These are phyloP conservation scores for Pheosia gnoma DNA, from an alignment of 2,888 invertebrate genomes.

Conservation along the genomic window DNA sequence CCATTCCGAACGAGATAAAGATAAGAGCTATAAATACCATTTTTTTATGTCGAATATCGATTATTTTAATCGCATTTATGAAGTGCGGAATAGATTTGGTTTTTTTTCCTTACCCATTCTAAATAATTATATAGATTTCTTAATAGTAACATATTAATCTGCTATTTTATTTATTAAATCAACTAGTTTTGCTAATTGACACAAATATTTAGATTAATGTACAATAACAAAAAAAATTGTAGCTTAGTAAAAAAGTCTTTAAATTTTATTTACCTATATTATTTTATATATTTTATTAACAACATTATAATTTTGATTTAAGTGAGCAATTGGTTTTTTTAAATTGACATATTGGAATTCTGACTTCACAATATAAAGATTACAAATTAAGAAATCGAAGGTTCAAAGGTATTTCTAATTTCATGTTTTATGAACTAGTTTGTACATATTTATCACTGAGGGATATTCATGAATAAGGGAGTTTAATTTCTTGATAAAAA, in stretches of 20 bases:
- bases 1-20: conserved; percentile 18
- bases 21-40: neutral
- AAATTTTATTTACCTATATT: too few relatives aligned
- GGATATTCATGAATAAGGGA: too few relatives aligned
- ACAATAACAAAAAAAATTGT: conserved; percentile 6
- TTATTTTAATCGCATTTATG: conserved; percentile 7
- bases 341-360: too few relatives aligned
- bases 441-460: too few relatives aligned
- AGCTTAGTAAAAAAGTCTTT: neutral
- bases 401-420: too few relatives aligned
- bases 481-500: neutral
- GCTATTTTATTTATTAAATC: conserved; percentile 9
- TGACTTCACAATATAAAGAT: too few relatives aligned
- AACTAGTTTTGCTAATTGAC: conserved; percentile 14
- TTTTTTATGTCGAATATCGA: conserved; percentile 7
- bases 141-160: conserved; percentile 9
- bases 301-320: too few relatives aligned
- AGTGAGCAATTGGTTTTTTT: too few relatives aligned
- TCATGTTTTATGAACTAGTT: too few relatives aligned
- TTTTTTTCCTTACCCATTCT: neutral
- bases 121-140: conserved; percentile 6
- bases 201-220: conserved; percentile 3
- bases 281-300: too few relatives aligned
- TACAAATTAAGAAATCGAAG: too few relatives aligned
- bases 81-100: conserved; percentile 3